Percentiles rank a stretch among this genome's conserved stretches.
phyloP scores from a whole-genome alignment of 2,113 vertebrate species.

The Ptilonorhynchus violaceus region DNA sequence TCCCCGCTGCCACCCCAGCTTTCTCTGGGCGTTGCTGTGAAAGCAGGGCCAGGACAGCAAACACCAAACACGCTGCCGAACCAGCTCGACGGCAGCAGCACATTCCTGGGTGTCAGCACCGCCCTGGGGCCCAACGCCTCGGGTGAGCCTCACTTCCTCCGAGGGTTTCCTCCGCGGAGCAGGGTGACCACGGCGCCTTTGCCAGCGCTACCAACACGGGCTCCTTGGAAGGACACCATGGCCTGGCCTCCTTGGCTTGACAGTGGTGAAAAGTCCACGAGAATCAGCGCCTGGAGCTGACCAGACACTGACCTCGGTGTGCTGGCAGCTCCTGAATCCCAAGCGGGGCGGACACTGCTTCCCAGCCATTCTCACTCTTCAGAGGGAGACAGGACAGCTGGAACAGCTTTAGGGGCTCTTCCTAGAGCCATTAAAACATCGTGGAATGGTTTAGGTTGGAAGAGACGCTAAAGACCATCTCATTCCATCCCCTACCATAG shows the following conservation, averaged over 20 bases:
- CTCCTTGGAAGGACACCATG: not conserved
- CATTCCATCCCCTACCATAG: no score
- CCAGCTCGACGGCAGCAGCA: not conserved
- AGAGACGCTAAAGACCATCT: not conserved
- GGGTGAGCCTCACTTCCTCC: conserved; percentile 1
- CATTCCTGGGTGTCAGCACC: conserved; percentile 29
- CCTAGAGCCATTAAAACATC: not conserved
- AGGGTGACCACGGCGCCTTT: accelerated
- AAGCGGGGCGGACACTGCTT: no score
- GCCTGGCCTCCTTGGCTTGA: not conserved
- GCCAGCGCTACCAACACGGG: not conserved
- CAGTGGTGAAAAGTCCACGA: not conserved
- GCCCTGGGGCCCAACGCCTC: not conserved
- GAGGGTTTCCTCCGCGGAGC: not conserved
- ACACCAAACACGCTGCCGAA: conserved; percentile 16
- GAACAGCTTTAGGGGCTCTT: not conserved
- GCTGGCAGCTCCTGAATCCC: not conserved
- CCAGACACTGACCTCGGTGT: not conserved
- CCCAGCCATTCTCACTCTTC: not conserved
- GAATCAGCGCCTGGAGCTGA: not conserved
- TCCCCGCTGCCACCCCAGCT: not conserved
- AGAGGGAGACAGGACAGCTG: not conserved
- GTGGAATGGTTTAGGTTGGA: not conserved
- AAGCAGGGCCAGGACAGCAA: not conserved
- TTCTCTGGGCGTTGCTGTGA: not conserved